Percentiles rank a stretch among this genome's conserved stretches.
Evolutionary conservation across 2,797 vertebrate species (phyloP).

Genomic region (Falco naumanni): DNA sequence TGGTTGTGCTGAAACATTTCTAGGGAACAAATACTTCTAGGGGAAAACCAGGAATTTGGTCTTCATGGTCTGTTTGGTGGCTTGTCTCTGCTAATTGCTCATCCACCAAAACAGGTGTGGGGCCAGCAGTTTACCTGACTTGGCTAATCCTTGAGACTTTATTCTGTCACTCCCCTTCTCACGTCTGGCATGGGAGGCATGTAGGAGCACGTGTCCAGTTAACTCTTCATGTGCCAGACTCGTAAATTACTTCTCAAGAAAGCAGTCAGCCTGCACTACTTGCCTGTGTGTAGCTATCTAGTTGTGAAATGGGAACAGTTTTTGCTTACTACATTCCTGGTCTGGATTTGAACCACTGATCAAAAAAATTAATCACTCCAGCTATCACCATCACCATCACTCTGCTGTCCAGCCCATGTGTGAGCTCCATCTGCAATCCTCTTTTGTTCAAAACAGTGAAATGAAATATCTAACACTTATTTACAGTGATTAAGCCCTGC

Average conservation of each 20-base stretch:
- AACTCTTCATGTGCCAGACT: not conserved
- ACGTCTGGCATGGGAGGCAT: not conserved
- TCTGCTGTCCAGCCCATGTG: not conserved
- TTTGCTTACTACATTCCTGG: not conserved
- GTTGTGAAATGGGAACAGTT: not conserved
- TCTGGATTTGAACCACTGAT: not conserved
- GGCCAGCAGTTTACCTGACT: not conserved
- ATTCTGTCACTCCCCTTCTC: not conserved
- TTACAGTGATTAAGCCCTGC: not conserved
- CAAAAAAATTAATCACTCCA: not conserved
- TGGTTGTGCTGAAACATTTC: not conserved
- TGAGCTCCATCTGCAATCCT: not conserved
- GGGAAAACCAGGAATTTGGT: not conserved
- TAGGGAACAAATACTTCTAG: not conserved
- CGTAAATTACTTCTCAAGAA: not conserved
- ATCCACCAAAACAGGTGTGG: not conserved
- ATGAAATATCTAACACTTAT: not conserved
- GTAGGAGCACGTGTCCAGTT: not conserved
- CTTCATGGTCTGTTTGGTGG: not conserved
- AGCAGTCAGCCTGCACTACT: not conserved
- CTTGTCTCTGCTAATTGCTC: not conserved
- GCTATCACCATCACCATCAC: not conserved
- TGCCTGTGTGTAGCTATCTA: not conserved
- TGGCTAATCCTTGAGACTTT: not conserved
- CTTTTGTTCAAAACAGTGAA: not conserved